These are phyloP conservation scores for Mellivora capensis DNA, from an alignment of 2,113 vertebrate genomes.

Conservation along the genomic window DNA sequence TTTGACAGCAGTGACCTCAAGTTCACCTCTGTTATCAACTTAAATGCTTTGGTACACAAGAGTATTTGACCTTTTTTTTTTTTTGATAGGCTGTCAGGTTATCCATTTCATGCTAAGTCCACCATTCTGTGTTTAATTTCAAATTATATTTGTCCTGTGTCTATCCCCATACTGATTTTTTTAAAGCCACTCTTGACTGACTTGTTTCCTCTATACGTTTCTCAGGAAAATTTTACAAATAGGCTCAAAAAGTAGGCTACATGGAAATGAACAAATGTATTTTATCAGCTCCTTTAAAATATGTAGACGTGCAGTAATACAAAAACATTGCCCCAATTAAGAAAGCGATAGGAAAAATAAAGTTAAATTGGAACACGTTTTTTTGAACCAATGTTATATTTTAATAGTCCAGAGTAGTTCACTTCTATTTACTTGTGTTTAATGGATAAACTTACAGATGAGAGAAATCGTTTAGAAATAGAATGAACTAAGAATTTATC, in stretches of 20 bases:
- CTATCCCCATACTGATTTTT: neutral
- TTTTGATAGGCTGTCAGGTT: neutral
- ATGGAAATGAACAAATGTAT: neutral
- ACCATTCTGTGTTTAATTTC: slow-evolving; percentile 28
- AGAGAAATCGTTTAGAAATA: neutral
- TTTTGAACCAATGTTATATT: neutral
- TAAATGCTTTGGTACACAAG: neutral
- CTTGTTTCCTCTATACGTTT: neutral
- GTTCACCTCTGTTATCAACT: neutral
- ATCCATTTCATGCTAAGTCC: neutral
- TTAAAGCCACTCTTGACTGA: neutral
- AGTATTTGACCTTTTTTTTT: neutral
- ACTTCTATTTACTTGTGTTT: slow-evolving; percentile 2
- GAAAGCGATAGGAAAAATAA: slow-evolving; percentile 28
- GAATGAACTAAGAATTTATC: neutral
- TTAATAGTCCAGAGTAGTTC: neutral
- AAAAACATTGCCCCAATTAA: slow-evolving; percentile 3
- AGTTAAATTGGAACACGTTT: neutral
- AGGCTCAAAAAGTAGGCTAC: neutral
- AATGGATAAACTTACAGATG: neutral
- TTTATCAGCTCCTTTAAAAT: slow-evolving; percentile 33
- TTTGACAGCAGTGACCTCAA: neutral
- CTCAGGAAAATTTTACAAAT: neutral
- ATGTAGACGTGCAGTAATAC: neutral
- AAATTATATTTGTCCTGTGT: neutral